Conservation (phyloP, 2,113 vertebrate genomes). For the Smithornis capensis region DNA sequence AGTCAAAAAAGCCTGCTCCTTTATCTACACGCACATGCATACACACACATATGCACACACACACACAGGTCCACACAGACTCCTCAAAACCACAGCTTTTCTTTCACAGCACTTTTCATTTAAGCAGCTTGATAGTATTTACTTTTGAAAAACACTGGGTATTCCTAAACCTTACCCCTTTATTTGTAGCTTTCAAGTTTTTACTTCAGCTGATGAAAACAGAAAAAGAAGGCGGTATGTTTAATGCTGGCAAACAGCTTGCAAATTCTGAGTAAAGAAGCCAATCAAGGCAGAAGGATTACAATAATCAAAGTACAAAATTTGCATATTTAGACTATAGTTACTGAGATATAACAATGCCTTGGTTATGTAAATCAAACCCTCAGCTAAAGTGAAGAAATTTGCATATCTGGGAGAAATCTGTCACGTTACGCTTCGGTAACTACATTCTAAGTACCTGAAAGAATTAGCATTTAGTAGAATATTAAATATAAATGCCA, state of each 20-base stretch:
- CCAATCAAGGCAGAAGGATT: constrained; percentile 34
- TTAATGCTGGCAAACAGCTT: constrained; percentile 18
- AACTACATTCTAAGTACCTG: constrained; percentile 25
- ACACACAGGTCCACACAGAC: accelerated
- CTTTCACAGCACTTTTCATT: background rate
- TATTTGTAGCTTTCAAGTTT: constrained; percentile 13
- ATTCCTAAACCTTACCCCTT: background rate
- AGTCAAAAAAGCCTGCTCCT: background rate
- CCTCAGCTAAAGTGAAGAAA: background rate
- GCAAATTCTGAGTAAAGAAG: constrained; percentile 34
- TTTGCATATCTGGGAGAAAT: constrained; percentile 51
- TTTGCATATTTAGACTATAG: constrained; percentile 51
- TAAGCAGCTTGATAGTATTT: background rate
- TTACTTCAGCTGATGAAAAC: constrained; percentile 5
- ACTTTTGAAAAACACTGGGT: background rate
- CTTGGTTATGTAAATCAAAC: constrained; percentile 26
- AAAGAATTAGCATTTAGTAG: background rate
- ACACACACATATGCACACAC: background rate
- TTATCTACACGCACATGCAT: accelerated
- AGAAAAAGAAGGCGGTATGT: background rate
- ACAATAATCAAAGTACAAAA: constrained; percentile 43
- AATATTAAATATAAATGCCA: background rate
- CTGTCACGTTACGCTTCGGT: background rate
- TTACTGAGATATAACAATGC: constrained; percentile 55
- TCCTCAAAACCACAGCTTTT: background rate